These are phyloP conservation scores for Drosophila tanythrix DNA, from an alignment of 2,888 invertebrate genomes.

Conservation along the genomic window DNA sequence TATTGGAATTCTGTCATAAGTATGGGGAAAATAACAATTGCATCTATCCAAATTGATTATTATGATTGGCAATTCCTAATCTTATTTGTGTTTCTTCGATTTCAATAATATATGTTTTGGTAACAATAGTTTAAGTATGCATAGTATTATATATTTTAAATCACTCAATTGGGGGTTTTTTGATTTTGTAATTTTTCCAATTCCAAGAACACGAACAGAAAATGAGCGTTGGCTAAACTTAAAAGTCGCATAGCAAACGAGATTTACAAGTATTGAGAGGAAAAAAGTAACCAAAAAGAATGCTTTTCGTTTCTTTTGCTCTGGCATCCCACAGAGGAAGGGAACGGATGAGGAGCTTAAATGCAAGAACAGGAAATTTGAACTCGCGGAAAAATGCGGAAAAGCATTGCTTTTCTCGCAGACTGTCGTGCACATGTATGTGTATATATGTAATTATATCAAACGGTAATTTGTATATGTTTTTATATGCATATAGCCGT, in stretches of 20 bases:
- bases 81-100: not conserved
- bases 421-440: constrained; percentile 4
- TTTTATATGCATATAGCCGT: constrained; percentile 24
- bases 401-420: constrained; percentile 48
- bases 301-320: constrained; percentile 32
- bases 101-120: not conserved
- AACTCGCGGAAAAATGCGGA: constrained; percentile 70
- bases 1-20: constrained; percentile 24
- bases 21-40: constrained; percentile 21
- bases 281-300: constrained; percentile 41
- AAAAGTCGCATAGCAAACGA: constrained; percentile 55
- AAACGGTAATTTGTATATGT: constrained; percentile 56
- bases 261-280: constrained; percentile 77
- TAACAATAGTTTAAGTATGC: not conserved
- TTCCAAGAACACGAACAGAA: constrained; percentile 21
- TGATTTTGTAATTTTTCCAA: not conserved
- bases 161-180: not conserved
- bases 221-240: constrained; percentile 15
- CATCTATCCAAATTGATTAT: constrained; percentile 12
- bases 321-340: constrained; percentile 18
- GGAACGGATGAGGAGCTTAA: constrained; percentile 12
- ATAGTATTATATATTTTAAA: not conserved
- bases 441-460: constrained; percentile 15
- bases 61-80: constrained; percentile 4
- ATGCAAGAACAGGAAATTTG: constrained; percentile 76